Base-by-base conservation (phyloP, 2,113 vertebrate species). In the Neopipo cinnamomea region DNA sequence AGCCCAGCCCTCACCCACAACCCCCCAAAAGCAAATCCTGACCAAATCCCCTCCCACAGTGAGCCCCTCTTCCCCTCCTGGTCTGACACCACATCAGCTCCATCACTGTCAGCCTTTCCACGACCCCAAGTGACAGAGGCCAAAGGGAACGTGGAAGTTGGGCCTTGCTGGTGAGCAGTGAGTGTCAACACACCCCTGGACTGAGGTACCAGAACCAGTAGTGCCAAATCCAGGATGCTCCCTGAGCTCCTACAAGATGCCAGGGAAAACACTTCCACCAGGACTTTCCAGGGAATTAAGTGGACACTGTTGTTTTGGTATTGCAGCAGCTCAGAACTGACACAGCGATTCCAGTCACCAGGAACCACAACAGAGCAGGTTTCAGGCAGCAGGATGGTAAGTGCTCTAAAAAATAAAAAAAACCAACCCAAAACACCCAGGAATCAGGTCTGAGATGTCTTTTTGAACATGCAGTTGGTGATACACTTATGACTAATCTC, bases 401-500 rank as follows among this genome's bases (percentile, higher is more conserved):
- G 5, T 33, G 14, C 35, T 50, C 56, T 8, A 5, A 52, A 90
- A 75, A 53, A 68, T 71, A 77, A 3, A 6, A 13, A 49, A 49
- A 49, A 49, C 10, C 20, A 9, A 5, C 62, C 59, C 12, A 37
- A 61, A n/a, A 49, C 27, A 13, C 46, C 47, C 10, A 66, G 4
- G 63, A 90, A 88, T n/a, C 37, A 41, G 67, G 55, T 70, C 50
- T 73, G 49, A 5, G 33, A 35, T 84, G 58, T 70, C 77, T 91
- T 81, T 89, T 50, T 74, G 68, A 89, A 80, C 46, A 80, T 7
- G 7, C 58, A 88, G 66, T 46, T n/a, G 84, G 84, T 50, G 84
- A 72, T 47, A 44, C 33, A 41, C 9, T 73, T 46, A 62, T 81
- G 77, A 94, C 76, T 92, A 89, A 95, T 89, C 68, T 52, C 10